These are phyloP conservation scores for Nephrotoma guestfalica DNA, from an alignment of 2,888 invertebrate genomes.

Conservation along the genomic window DNA sequence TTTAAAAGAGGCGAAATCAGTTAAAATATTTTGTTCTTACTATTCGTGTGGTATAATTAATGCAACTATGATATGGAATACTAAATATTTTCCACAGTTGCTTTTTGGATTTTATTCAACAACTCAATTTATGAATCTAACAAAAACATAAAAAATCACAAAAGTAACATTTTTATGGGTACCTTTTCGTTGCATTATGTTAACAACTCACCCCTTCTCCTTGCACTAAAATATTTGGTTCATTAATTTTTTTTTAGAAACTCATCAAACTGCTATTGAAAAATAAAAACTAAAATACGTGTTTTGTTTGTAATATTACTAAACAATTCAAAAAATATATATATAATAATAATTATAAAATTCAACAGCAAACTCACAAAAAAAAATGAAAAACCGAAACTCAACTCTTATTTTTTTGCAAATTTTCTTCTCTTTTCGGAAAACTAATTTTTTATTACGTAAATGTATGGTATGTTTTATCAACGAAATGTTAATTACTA, in stretches of 20 bases:
- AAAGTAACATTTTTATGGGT: background rate
- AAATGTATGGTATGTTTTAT: background rate
- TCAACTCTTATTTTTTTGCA: constrained; percentile 1
- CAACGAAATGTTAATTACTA: background rate
- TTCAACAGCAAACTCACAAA: constrained; percentile 2
- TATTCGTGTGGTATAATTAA: too few species aligned
- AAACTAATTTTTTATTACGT: background rate
- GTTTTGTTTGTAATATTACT: background rate
- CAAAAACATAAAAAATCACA: too few species aligned
- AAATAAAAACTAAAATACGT: background rate
- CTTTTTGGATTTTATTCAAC: too few species aligned
- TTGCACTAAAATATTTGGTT: background rate
- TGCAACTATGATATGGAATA: too few species aligned
- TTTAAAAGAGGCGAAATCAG: too few species aligned
- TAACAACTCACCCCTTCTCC: background rate
- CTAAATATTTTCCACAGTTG: too few species aligned
- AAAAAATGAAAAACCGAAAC: background rate
- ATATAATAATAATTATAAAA: background rate
- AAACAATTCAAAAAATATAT: background rate
- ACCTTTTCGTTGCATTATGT: background rate
- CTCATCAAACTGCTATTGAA: background rate
- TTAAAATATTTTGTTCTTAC: too few species aligned
- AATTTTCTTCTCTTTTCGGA: background rate
- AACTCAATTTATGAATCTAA: too few species aligned
- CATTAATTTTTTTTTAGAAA: background rate